Evolutionary conservation across 2,113 vertebrate species (phyloP).

Genomic region (Echinops telfairi): DNA sequence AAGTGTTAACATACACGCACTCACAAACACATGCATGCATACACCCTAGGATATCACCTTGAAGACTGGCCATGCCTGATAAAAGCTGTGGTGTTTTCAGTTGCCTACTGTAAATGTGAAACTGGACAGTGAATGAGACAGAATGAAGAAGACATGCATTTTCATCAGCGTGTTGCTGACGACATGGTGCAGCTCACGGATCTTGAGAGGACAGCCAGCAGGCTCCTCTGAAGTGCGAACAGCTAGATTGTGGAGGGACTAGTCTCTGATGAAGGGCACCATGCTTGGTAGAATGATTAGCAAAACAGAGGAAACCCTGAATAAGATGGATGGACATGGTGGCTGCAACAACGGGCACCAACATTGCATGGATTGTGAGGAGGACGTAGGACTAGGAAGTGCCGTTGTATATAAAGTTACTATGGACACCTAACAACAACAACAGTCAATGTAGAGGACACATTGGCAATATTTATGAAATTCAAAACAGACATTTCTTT

Average conservation of each 20-base stretch:
- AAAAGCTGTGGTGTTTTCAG: neutral
- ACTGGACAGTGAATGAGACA: neutral
- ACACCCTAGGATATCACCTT: neutral
- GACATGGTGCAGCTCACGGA: neutral
- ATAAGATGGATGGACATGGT: neutral
- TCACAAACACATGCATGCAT: too few relatives aligned
- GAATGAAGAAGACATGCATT: neutral
- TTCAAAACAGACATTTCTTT: constrained; percentile 8
- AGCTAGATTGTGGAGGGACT: neutral
- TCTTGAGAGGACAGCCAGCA: neutral
- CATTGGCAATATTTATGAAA: constrained; percentile 6
- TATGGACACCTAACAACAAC: neutral
- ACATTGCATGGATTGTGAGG: neutral
- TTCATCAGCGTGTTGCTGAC: neutral
- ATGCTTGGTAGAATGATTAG: neutral
- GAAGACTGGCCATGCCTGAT: neutral
- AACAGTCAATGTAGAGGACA: neutral
- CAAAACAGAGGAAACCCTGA: neutral
- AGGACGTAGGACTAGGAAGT: neutral
- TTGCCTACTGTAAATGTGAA: neutral
- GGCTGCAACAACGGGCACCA: neutral
- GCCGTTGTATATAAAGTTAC: neutral
- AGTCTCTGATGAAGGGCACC: too few relatives aligned
- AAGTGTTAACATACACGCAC: neutral
- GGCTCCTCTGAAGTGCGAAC: neutral